Percentiles rank a stretch among this genome's conserved stretches.
These are phyloP conservation scores for Papilio aristodemus DNA, from an alignment of 1,140 invertebrate species.

Conservation along the genomic window DNA sequence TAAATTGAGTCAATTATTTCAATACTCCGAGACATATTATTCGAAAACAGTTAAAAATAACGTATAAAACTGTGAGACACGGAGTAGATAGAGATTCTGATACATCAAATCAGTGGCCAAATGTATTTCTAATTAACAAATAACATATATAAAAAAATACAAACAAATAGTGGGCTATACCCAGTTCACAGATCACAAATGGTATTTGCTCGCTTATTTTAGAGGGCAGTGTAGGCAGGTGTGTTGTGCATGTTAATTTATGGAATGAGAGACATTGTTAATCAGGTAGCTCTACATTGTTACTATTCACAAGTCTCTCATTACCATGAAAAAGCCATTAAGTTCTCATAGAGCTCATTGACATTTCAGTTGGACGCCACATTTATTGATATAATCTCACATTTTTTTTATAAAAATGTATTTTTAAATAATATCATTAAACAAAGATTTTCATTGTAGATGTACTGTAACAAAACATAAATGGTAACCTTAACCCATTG, in stretches of 20 bases:
- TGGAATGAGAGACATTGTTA: constrained; percentile 71
- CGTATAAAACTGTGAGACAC: no score
- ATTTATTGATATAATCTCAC: neutral
- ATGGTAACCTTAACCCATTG: no score
- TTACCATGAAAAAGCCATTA: constrained; percentile 56
- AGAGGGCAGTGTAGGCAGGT: constrained; percentile 45
- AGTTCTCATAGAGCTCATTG: constrained; percentile 49
- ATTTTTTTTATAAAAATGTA: no score
- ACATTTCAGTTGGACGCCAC: constrained; percentile 35
- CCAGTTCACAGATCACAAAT: neutral
- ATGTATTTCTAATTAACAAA: no score
- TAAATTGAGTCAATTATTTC: neutral
- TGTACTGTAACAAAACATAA: no score
- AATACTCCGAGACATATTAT: neutral
- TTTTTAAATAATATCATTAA: no score
- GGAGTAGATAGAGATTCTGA: no score
- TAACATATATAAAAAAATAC: neutral
- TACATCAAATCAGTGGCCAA: no score
- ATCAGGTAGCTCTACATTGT: constrained; percentile 68
- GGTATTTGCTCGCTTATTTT: constrained; percentile 37
- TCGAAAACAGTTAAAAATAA: no score
- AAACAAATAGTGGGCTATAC: neutral
- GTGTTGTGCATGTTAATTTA: constrained; percentile 68
- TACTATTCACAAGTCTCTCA: constrained; percentile 42
- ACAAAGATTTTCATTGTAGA: no score